Evolutionary conservation across 2,113 vertebrate genomes (phyloP).

Genomic region (Gadus macrocephalus): DNA sequence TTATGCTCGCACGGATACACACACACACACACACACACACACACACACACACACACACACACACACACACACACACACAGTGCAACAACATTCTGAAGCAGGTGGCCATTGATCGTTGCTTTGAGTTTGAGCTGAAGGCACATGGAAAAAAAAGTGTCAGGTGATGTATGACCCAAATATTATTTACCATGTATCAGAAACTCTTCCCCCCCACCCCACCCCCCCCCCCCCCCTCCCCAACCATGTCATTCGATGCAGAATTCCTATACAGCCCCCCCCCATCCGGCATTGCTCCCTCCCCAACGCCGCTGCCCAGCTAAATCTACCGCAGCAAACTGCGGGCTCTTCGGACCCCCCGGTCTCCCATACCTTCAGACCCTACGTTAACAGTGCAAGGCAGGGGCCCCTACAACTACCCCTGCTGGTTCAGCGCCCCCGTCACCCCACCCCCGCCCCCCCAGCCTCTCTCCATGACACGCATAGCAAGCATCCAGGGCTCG

Average conservation of each 20-base stretch:
- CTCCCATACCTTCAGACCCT: too few species aligned
- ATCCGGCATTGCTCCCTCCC: too few species aligned
- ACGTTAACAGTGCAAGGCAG: too few species aligned
- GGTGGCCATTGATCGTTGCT: constrained; percentile 37
- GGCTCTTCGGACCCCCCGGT: too few species aligned
- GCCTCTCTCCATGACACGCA: constrained; percentile 60
- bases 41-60: background rate
- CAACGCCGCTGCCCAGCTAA: too few species aligned
- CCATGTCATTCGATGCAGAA: background rate
- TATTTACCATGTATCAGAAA: constrained; percentile 50
- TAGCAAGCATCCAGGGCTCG: constrained; percentile 59
- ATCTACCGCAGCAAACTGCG: too few species aligned
- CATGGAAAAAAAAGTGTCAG: constrained; percentile 20
- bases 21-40: background rate
- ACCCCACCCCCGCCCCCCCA: constrained; percentile 17
- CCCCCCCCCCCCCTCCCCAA: constrained; percentile 36
- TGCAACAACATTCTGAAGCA: constrained; percentile 32
- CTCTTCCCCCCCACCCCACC: constrained; percentile 36
- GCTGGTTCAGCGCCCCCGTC: background rate
- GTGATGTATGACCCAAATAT: constrained; percentile 41
- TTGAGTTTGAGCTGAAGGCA: constrained; percentile 34
- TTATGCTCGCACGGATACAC: too few species aligned
- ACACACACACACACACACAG: background rate
- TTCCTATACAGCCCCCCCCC: too few species aligned
- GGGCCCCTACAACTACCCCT: too few species aligned